Evolutionary conservation across 30 jellyfish, hydroid and myxozoan genomes (phyloP), one percentile per base, ranked within the genome.

Genomic region (Nemopilema nomurai): DNA sequence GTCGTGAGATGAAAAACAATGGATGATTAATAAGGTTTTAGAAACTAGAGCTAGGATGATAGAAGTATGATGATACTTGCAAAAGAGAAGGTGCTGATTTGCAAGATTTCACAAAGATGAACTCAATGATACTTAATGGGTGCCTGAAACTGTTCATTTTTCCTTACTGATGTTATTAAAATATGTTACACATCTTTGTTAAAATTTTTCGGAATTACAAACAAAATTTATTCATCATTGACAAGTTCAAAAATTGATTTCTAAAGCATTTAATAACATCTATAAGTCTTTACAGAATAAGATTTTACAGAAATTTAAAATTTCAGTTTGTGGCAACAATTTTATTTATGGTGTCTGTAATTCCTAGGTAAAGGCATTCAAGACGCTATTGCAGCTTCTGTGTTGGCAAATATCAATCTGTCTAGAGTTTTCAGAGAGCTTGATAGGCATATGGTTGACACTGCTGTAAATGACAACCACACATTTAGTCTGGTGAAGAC

Each of bases 391-490:
- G 57, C 57, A 41, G 57, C 57, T 83, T 51, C 51, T 19, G 79
- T 29, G n/a, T n/a, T n/a, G n/a, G n/a, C n/a, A n/a, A n/a, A n/a
- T n/a, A n/a, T n/a, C n/a, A n/a, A n/a, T n/a, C n/a, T n/a, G n/a
- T n/a, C n/a, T n/a, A n/a, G n/a, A n/a, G n/a, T n/a, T n/a, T n/a
- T n/a, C n/a, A n/a, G n/a, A n/a, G 87, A 69, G 65, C 78, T 83
- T 21, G 79, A 53, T 62, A 63, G 49, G 22, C 79, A 83, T 28
- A 83, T 41, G 89, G 21, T 41, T 22, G 91, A 83, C 79, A 24
- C 87, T 13, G 84, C 86, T 3, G 90, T 77, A 6, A 51, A 62
- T 30, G 91, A 62, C 28, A 77, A 77, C 69, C 85, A 57, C 71
- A 65, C 53, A 16, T 86, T 69, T 51, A n/a, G 33, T n/a, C 91